These are phyloP conservation scores for Orthosia cruda DNA, from an alignment of 2,888 invertebrate genomes.

Conservation along the genomic window DNA sequence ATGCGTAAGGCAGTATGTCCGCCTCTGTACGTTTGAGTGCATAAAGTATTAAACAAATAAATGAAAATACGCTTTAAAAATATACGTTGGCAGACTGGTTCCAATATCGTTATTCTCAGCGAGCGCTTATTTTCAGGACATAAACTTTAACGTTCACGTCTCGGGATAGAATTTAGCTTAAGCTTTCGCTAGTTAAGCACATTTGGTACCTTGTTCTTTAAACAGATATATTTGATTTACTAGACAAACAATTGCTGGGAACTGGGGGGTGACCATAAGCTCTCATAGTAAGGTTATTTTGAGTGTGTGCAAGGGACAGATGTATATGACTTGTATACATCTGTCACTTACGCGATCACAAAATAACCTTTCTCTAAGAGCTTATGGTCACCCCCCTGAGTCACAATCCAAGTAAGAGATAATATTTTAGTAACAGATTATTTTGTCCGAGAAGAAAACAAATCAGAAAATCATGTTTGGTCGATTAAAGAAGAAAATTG, in stretches of 20 bases:
- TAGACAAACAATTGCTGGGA: not conserved
- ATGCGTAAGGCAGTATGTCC: too few species aligned
- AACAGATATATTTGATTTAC: conserved; percentile 22
- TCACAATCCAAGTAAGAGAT: not conserved
- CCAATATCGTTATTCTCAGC: conserved; percentile 55
- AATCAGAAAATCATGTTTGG: not conserved
- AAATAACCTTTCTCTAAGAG: too few species aligned
- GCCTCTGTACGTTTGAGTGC: too few species aligned
- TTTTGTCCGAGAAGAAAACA: not conserved
- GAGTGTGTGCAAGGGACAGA: too few species aligned
- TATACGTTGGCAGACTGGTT: conserved; percentile 36
- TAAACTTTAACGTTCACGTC: conserved; percentile 50
- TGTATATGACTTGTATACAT: too few species aligned
- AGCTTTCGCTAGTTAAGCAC: conserved; percentile 43
- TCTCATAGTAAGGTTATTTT: too few species aligned
- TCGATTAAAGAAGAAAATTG: too few species aligned
- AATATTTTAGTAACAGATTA: not conserved
- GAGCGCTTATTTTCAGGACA: conserved; percentile 56
- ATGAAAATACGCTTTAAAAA: not conserved
- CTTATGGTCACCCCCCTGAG: too few species aligned
- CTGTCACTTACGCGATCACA: too few species aligned
- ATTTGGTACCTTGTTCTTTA: conserved; percentile 42
- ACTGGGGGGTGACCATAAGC: too few species aligned
- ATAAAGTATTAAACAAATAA: too few species aligned
- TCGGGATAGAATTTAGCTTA: conserved; percentile 27